phyloP scores from a whole-genome alignment of 2,113 vertebrate species.

The Lynx canadensis region DNA sequence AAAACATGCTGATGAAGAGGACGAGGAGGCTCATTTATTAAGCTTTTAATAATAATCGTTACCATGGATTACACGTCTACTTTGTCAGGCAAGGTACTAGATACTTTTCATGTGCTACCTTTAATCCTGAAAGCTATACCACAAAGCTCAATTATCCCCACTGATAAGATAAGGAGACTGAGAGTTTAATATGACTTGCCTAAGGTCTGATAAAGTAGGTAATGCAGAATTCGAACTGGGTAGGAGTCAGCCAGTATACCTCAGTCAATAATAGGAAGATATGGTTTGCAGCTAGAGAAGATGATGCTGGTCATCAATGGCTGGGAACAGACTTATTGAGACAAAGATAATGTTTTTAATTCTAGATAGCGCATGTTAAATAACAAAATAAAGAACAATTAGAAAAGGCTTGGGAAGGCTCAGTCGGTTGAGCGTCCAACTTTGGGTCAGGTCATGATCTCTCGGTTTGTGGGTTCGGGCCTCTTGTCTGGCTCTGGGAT shows the following conservation, averaged over 20 bases:
- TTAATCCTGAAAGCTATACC: neutral
- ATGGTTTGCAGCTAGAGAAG: neutral
- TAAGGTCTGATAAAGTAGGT: neutral
- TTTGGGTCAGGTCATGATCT: no score
- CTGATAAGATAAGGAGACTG: neutral
- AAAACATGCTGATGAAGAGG: neutral
- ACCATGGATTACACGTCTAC: neutral
- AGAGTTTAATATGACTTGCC: neutral
- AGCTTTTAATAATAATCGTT: neutral
- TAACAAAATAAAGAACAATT: neutral
- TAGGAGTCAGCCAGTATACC: neutral
- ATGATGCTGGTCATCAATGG: neutral
- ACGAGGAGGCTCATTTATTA: neutral
- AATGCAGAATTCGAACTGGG: neutral
- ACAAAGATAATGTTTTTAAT: neutral
- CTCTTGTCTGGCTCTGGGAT: no score
- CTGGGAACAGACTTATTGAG: neutral
- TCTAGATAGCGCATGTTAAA: neutral
- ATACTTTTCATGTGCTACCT: neutral
- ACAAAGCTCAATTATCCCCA: neutral
- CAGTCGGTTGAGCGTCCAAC: no score
- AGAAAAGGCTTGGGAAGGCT: neutral
- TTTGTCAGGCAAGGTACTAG: neutral
- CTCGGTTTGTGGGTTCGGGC: no score
- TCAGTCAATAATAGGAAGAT: neutral